Evolutionary conservation across 1,140 invertebrate species (phyloP), one percentile per base, ranked within the genome.

Genomic region (Bacillus rossius): DNA sequence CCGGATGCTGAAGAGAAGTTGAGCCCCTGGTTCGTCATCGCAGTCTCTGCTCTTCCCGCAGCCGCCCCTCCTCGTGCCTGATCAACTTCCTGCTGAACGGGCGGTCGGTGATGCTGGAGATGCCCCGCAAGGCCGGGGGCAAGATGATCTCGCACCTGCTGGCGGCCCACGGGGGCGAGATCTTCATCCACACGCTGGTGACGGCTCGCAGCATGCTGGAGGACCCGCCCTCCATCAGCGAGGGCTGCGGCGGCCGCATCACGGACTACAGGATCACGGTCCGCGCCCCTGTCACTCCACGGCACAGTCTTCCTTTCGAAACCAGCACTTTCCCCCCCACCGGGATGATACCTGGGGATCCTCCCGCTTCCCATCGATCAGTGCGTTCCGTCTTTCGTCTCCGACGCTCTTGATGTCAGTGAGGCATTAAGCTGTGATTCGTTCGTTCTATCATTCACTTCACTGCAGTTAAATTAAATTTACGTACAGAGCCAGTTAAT

Each of bases 51-150:
- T 56, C 53, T 57, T 58, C 59, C 57, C 62, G 60, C 57, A 85
- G 83, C 64, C 80, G 96, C 13, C 96, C 95, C 0, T 97, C 94
- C 0, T 92, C 94, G 0, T 98, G 96, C 75, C 77, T 99, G 22
- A 97, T 96, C 16, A 98, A 98, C 74, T 99, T 99, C 73, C 77
- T 98, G 13, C 78, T 98, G 0, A 94, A 92, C 68, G 95, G 95
- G 22, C 80, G 91, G 29, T 94, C 93, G 0, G 96, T 98, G 0
- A 92, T 96, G 81, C 73, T 99, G 19, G 96, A 99, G 77, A 92
- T 97, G 83, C 91, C 91, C 0, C 76, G 88, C 66, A 93, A 93
- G 74, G 83, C 87, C 26, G 91, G 92, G 5, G 84, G 87, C 0
- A 92, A 96, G 71, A 86, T 92, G 0, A 90, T 94, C 38, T 96